These are phyloP conservation scores for Hyperoplus immaculatus DNA, from an alignment of 2,797 vertebrate species.

Conservation along the genomic window DNA sequence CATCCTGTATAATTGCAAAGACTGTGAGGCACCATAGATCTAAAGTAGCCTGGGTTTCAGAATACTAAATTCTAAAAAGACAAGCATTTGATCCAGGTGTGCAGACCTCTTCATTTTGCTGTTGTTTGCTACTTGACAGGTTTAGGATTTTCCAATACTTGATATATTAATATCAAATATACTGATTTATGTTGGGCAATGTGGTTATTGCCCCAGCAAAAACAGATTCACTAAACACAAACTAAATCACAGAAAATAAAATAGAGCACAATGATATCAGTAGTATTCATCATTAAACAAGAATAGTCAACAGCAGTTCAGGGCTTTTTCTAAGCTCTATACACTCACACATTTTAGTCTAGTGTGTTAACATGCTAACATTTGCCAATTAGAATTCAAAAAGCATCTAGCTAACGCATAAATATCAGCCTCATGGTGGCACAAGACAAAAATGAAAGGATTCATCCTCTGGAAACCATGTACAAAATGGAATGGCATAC, in stretches of 20 bases:
- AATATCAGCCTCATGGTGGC: neutral
- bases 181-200: constrained; percentile 11
- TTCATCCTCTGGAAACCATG: neutral
- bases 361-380: neutral
- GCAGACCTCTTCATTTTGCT: constrained; percentile 50
- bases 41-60: constrained; percentile 46
- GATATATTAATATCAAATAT: neutral
- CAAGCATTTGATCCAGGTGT: constrained; percentile 42
- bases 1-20: constrained; percentile 75
- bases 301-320: neutral
- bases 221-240: neutral
- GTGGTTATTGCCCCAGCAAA: neutral
- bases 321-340: neutral
- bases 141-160: neutral
- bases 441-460: neutral
- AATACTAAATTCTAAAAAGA: constrained; percentile 30
- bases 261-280: too few relatives aligned
- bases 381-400: neutral
- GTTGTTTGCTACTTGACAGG: constrained; percentile 25
- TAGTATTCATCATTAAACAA: neutral
- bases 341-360: neutral
- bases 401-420: neutral
- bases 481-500: neutral
- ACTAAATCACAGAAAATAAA: too few relatives aligned
- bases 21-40: constrained; percentile 64